Percentiles rank a stretch among this genome's conserved stretches.
phyloP scores from a whole-genome alignment of 2,113 vertebrate genomes.

The Clarias batrachus region DNA sequence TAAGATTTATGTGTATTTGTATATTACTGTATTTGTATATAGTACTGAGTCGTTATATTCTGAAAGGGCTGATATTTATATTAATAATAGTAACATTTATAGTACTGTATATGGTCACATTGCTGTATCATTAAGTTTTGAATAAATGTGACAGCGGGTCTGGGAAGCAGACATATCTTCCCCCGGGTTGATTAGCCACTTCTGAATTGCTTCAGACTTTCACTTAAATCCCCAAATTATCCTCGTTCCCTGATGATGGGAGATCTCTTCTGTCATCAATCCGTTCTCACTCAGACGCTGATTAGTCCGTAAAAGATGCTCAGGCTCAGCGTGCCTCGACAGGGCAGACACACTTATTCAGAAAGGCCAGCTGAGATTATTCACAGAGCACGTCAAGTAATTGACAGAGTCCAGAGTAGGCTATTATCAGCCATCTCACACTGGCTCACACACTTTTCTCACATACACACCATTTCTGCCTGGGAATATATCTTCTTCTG shows the following conservation, averaged over 20 bases:
- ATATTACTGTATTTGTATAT: not conserved
- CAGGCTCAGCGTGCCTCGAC: conserved; percentile 5
- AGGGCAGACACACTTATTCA: conserved; percentile 5
- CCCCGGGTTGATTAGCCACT: conserved; percentile 5
- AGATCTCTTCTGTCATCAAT: conserved; percentile 9
- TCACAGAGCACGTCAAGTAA: conserved; percentile 22
- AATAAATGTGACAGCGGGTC: not conserved
- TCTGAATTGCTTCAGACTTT: conserved; percentile 9
- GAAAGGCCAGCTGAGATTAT: conserved; percentile 37
- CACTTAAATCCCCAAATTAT: conserved; percentile 14
- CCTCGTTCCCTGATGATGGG: not conserved
- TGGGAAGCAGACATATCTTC: not conserved
- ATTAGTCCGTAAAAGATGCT: conserved; percentile 28
- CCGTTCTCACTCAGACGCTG: not conserved
- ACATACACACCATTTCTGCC: not conserved
- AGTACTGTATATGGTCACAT: not conserved
- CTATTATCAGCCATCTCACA: conserved; percentile 38
- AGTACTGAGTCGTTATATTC: not conserved
- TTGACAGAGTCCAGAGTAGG: conserved; percentile 42
- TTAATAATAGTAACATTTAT: not conserved
- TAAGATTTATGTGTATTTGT: not conserved
- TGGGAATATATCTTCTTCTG: not conserved
- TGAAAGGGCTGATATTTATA: not conserved
- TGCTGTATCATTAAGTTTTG: not conserved
- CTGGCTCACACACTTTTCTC: conserved; percentile 2